Evolutionary conservation across 2,797 vertebrate genomes (phyloP).

Genomic region (Typhlichthys subterraneus): DNA sequence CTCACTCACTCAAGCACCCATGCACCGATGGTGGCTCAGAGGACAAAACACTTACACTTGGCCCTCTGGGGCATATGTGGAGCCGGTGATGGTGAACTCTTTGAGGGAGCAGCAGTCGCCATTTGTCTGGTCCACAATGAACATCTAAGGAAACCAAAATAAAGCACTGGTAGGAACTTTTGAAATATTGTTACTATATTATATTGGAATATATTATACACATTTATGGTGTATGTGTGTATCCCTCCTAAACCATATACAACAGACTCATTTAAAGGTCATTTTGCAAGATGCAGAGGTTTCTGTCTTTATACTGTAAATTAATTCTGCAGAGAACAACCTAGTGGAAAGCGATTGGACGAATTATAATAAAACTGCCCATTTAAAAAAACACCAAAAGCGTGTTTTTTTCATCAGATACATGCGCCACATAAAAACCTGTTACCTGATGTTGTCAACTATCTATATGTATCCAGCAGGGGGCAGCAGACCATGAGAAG

Average conservation of each 20-base stretch:
- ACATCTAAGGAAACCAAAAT: slow-evolving; percentile 82
- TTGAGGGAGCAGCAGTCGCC: slow-evolving; percentile 88
- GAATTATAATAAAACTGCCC: too few relatives aligned
- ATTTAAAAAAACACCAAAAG: too few relatives aligned
- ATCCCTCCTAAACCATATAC: neutral
- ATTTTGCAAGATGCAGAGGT: too few relatives aligned
- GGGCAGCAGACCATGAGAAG: slow-evolving; percentile 44
- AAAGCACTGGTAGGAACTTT: neutral
- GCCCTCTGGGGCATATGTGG: slow-evolving; percentile 94
- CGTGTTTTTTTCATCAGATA: neutral
- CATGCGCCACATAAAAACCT: too few relatives aligned
- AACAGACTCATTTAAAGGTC: neutral
- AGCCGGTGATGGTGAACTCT: slow-evolving; percentile 93
- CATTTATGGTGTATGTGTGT: neutral
- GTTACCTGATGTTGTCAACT: too few relatives aligned
- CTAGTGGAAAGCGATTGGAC: too few relatives aligned
- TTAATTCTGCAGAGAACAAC: too few relatives aligned
- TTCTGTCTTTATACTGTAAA: too few relatives aligned
- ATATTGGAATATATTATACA: neutral
- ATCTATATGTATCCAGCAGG: slow-evolving; percentile 44
- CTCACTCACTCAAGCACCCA: too few relatives aligned
- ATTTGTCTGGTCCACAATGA: slow-evolving; percentile 87
- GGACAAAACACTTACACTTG: slow-evolving; percentile 86
- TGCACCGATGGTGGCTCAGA: too few relatives aligned
- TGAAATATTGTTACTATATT: too few relatives aligned